Evolutionary conservation across 2,888 invertebrate species (phyloP).

Genomic region (Elaeidobius kamerunicus): DNA sequence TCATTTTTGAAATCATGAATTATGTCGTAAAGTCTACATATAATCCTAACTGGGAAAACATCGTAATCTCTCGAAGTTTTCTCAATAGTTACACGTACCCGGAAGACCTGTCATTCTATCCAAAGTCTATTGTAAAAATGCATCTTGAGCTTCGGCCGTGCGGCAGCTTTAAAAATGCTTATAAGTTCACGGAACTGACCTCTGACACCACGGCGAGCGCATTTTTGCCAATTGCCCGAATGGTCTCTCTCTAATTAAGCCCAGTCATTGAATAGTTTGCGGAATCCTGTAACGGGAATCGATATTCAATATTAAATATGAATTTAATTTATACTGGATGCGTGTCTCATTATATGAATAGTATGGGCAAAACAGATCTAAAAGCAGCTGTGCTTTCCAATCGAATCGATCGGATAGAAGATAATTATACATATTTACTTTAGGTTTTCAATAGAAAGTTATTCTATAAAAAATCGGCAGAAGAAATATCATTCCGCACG

Average conservation of each 20-base stretch:
- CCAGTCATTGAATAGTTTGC: constrained; percentile 39
- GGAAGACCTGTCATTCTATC: constrained; percentile 42
- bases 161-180: constrained; percentile 41
- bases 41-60: constrained; percentile 3
- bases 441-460: too few species aligned
- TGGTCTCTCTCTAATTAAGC: constrained; percentile 45
- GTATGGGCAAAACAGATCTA: constrained; percentile 22
- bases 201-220: constrained; percentile 42
- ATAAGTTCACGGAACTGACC: constrained; percentile 45
- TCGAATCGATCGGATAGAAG: too few species aligned
- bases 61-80: constrained; percentile 8
- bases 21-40: not conserved
- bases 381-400: too few species aligned
- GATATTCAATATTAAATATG: constrained; percentile 45
- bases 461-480: too few species aligned
- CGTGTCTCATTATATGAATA: constrained; percentile 37
- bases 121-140: constrained; percentile 28
- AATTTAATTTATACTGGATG: constrained; percentile 42
- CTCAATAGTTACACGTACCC: constrained; percentile 29
- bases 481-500: too few species aligned
- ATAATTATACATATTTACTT: too few species aligned
- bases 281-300: constrained; percentile 38
- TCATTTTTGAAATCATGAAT: too few species aligned
- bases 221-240: constrained; percentile 40
- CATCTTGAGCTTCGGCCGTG: constrained; percentile 34